Evolutionary conservation across 1,140 invertebrate species (phyloP), one percentile per base, ranked within the genome.

Genomic region (Musca vetustissima): DNA sequence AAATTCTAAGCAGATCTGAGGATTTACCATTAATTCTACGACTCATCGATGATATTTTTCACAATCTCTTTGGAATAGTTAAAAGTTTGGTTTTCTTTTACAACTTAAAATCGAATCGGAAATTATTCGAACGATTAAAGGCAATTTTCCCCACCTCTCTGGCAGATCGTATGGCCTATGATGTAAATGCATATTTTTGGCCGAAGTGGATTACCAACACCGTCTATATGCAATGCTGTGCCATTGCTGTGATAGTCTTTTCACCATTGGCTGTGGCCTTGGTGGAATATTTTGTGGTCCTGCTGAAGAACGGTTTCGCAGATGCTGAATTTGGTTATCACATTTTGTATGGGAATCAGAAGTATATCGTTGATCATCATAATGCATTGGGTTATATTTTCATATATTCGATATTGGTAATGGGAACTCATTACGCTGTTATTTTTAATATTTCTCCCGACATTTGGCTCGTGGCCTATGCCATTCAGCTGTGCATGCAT

Each of bases 401-500:
- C 1, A 71, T 73, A 0, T 75, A 73, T 49, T 3, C 25, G 0
- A 4, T 71, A 8, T 74, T 77, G 28, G 68, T 66, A 50, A 21
- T 73, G 25, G 72, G 77, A 57, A 72, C 71, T 49, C 69, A 70
- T 13, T 70, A 71, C 0, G 70, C 74, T 64, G 68, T 74, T 22
- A 66, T 71, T 15, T 73, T 67, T n/a, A 76, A 74, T 32, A 69
- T 74, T 4, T 64, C 64, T 49, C 67, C 74, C 0, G 76, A 78
- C 64, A 67, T 74, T 4, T 78, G 70, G 73, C 67, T 78, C 11
- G 52, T 77, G 1, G 71, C 55, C 22, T 76, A 77, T 66, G 67
- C 72, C 8, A 52, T 67, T 2, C 76, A 77, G 53, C 71, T 78
- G 9, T 74, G 73, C 65, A 72, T 78, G 65, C 76, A 78, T 21